phyloP scores from a whole-genome alignment of 2,888 invertebrate genomes.

The Coremacera marginata region DNA sequence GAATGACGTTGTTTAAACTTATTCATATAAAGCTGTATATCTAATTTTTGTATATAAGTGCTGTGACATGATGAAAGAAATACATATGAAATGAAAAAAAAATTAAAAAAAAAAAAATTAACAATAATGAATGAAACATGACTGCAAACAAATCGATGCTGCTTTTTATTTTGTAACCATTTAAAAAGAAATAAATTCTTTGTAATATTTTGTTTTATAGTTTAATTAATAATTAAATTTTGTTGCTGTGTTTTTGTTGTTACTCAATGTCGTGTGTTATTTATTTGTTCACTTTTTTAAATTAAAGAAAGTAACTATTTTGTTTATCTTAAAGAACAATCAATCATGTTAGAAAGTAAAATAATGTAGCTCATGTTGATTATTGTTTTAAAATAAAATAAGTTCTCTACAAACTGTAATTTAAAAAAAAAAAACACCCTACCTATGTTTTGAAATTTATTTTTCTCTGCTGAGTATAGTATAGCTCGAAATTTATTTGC shows the following conservation, averaged over 20 bases:
- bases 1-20: conserved; percentile 24
- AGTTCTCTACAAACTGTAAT: no score
- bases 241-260: background rate
- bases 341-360: no score
- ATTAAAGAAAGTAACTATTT: no score
- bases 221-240: background rate
- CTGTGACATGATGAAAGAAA: background rate
- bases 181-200: background rate
- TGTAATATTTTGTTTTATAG: background rate
- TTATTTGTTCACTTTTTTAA: no score
- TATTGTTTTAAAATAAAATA: no score
- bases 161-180: conserved; percentile 19
- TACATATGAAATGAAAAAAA: background rate
- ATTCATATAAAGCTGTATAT: background rate
- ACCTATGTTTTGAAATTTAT: no score
- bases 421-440: no score
- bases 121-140: conserved; percentile 20
- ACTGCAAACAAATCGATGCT: conserved; percentile 4
- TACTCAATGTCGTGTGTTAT: background rate
- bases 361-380: no score
- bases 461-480: no score
- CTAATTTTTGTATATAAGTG: conserved; percentile 18
- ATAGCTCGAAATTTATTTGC: no score
- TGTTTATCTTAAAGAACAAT: no score
- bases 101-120: conserved; percentile 5